These are phyloP conservation scores for Xestia rhomboidea DNA, from an alignment of 2,888 invertebrate genomes.

Conservation along the genomic window DNA sequence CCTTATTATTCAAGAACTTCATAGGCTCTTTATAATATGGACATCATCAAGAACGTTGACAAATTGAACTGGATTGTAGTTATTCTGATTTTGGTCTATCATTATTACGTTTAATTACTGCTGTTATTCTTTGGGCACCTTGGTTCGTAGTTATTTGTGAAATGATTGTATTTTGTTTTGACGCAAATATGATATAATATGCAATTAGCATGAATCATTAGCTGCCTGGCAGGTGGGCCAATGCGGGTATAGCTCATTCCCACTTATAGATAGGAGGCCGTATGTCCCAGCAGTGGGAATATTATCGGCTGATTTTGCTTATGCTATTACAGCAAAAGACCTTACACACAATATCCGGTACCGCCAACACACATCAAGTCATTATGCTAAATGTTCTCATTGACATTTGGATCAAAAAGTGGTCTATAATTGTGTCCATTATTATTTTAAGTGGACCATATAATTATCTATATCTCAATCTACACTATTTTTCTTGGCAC, in stretches of 20 bases:
- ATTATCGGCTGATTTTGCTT: no score
- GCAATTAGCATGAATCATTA: conserved; percentile 4
- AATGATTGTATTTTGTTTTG: conserved; percentile 1
- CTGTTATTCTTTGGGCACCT: neutral
- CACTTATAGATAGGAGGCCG: no score
- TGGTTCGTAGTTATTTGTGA: neutral
- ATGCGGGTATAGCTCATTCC: no score
- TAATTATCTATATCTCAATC: neutral
- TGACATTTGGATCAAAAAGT: neutral
- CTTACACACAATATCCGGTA: neutral
- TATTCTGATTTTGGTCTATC: neutral
- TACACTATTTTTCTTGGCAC: neutral
- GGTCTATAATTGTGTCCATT: neutral
- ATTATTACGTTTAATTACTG: neutral
- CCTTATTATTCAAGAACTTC: no score
- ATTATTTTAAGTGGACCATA: neutral
- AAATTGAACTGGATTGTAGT: conserved; percentile 19
- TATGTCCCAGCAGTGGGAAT: no score
- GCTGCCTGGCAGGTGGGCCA: no score
- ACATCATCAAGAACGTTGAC: neutral
- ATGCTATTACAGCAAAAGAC: no score
- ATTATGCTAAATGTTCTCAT: neutral
- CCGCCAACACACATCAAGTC: neutral
- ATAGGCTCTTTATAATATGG: no score
- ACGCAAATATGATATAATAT: conserved; percentile 25